phyloP scores from a whole-genome alignment of 2,797 vertebrate species.

The Sebastes itinus region DNA sequence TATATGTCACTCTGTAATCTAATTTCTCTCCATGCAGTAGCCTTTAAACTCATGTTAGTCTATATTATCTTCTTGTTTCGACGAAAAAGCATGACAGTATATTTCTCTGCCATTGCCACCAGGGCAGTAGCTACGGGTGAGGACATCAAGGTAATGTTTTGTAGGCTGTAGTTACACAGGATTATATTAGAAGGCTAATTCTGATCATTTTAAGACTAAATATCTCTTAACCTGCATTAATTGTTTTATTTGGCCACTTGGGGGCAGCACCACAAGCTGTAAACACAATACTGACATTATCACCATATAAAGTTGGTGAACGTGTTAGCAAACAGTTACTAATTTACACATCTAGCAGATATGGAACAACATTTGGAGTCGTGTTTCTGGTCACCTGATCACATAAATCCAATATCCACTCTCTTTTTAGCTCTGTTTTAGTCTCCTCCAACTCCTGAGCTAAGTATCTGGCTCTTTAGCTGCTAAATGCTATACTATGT shows the following conservation, averaged over 20 bases:
- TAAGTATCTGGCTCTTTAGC: background rate
- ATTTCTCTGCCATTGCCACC: background rate
- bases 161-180: background rate
- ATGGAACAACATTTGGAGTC: background rate
- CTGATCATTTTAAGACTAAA: background rate
- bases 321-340: background rate
- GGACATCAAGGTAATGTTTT: background rate
- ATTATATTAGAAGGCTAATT: background rate
- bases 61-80: background rate
- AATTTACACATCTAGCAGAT: background rate
- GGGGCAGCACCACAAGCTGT: background rate
- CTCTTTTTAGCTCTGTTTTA: background rate
- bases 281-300: background rate
- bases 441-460: background rate
- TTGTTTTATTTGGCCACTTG: background rate
- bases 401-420: background rate
- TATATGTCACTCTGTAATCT: conserved; percentile 54
- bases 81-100: background rate
- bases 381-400: background rate
- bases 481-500: background rate
- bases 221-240: background rate
- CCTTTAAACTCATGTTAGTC: conserved; percentile 36
- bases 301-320: background rate
- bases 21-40: conserved; percentile 40
- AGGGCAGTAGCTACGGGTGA: no score